Conservation (phyloP, 2,888 invertebrate species). For the Lochmaea crataegi region DNA sequence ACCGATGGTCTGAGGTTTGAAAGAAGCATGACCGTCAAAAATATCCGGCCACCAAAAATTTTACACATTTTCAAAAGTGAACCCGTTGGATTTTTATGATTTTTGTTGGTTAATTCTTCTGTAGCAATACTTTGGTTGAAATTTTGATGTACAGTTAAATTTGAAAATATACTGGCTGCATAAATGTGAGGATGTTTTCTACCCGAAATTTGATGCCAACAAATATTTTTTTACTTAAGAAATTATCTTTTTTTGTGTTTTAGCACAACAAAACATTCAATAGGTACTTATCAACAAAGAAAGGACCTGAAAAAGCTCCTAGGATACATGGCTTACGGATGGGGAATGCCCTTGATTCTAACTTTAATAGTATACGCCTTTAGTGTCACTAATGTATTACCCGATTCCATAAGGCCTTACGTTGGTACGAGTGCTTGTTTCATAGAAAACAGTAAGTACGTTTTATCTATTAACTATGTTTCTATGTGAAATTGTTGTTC, state of each 20-base stretch:
- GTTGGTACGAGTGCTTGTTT: constrained; percentile 73
- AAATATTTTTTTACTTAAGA: too few species aligned
- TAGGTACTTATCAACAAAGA: constrained; percentile 64
- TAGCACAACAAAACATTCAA: constrained; percentile 51
- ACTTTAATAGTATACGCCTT: constrained; percentile 69
- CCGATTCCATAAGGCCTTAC: constrained; percentile 68
- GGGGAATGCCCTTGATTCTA: constrained; percentile 73
- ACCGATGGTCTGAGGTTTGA: too few species aligned
- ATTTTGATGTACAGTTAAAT: too few species aligned
- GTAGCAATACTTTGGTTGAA: too few species aligned
- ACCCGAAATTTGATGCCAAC: not conserved
- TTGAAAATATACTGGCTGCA: too few species aligned
- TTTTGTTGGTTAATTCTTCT: too few species aligned
- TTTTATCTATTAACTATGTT: not conserved
- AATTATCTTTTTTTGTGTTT: constrained; percentile 29
- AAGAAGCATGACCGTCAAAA: too few species aligned
- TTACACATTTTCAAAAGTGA: too few species aligned
- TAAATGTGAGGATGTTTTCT: not conserved
- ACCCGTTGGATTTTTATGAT: too few species aligned
- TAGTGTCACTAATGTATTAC: constrained; percentile 68
- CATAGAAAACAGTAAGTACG: constrained; percentile 68
- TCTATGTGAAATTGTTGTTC: too few species aligned
- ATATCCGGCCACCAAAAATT: too few species aligned
- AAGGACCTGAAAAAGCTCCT: constrained; percentile 71
- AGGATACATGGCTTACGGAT: constrained; percentile 78